A percentile compares a stretch with the other conserved stretches of the same genome.
Conservation (phyloP, 2,888 invertebrate genomes). For the Phaedon cochleariae region DNA sequence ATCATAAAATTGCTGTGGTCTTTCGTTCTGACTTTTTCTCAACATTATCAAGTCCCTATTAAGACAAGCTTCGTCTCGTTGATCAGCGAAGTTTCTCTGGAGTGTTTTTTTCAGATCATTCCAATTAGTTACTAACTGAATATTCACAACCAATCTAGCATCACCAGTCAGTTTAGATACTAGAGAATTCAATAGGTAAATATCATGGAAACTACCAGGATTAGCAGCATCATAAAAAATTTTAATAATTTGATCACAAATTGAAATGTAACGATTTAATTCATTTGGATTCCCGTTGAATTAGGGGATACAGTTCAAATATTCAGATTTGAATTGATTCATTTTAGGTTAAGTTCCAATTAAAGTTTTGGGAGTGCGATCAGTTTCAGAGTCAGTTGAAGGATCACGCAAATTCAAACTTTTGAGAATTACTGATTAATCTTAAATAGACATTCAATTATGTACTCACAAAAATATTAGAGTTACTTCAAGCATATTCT, state of each 20-base stretch:
- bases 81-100: constrained; percentile 31
- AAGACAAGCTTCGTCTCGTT: constrained; percentile 30
- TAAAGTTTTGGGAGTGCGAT: neutral
- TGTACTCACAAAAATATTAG: neutral
- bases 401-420: neutral
- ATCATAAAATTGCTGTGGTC: neutral
- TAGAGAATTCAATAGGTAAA: constrained; percentile 27
- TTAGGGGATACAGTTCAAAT: constrained; percentile 20
- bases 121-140: constrained; percentile 24
- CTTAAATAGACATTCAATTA: neutral
- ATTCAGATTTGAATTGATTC: constrained; percentile 21
- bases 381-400: neutral
- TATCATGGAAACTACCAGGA: constrained; percentile 27
- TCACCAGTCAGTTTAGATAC: too few relatives aligned
- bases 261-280: neutral
- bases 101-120: constrained; percentile 14
- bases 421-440: neutral
- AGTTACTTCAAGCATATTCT: neutral
- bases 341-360: too few relatives aligned
- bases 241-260: constrained; percentile 11
- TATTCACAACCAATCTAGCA: constrained; percentile 24
- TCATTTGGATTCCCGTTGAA: constrained; percentile 24
- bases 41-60: neutral
- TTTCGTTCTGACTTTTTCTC: neutral
- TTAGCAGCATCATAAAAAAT: constrained; percentile 21